These are phyloP conservation scores for Tenthredo mesomela DNA, from an alignment of 2,888 invertebrate species.

Conservation along the genomic window DNA sequence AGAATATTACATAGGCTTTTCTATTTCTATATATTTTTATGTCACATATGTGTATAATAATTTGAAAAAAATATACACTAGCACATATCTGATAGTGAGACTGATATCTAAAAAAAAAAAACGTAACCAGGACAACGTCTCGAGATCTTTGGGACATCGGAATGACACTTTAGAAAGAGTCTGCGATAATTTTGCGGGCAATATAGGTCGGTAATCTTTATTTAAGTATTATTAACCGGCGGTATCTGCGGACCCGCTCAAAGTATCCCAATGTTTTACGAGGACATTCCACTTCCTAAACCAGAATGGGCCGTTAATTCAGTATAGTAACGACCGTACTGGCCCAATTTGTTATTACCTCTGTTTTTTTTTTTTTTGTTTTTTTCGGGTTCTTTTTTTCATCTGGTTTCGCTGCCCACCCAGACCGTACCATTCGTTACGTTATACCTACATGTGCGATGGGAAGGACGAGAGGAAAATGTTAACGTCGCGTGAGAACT, in stretches of 20 bases:
- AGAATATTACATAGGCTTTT: background rate
- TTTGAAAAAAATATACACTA: background rate
- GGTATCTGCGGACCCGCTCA: background rate
- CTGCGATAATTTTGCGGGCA: background rate
- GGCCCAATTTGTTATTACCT: slow-evolving; percentile 42
- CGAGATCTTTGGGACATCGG: background rate
- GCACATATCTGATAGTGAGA: background rate
- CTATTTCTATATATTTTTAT: background rate
- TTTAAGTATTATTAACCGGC: slow-evolving; percentile 39
- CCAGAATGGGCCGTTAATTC: slow-evolving; percentile 46
- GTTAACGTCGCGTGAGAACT: background rate
- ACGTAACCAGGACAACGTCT: background rate
- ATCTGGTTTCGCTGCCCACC: background rate
- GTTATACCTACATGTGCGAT: background rate
- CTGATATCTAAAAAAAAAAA: background rate
- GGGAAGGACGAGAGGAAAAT: background rate
- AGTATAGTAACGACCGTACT: slow-evolving; percentile 29
- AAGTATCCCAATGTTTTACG: slow-evolving; percentile 36
- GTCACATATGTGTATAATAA: too few relatives aligned
- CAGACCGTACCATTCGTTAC: background rate
- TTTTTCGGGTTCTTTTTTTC: background rate
- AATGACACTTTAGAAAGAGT: background rate
- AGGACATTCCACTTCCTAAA: slow-evolving; percentile 41
- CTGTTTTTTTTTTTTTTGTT: background rate
- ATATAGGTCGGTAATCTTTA: slow-evolving; percentile 18